A percentile compares a stretch with the other conserved stretches of the same genome.
phyloP scores from a whole-genome alignment of 2,888 invertebrate species.

The Eledona agricola region DNA sequence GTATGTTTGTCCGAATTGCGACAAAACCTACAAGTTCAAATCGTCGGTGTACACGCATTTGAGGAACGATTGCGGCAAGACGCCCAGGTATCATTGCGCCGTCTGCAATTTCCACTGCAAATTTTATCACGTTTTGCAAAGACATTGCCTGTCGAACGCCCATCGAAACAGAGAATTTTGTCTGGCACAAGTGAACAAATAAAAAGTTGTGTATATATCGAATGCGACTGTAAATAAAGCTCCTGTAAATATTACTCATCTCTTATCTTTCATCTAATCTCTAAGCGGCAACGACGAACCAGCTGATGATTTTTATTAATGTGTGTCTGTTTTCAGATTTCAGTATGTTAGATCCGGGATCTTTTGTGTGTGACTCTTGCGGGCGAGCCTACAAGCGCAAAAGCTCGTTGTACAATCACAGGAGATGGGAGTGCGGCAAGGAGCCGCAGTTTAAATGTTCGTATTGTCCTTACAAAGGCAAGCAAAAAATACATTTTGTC shows the following conservation, averaged over 20 bases:
- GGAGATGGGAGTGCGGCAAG: constrained; percentile 49
- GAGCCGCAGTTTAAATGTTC: constrained; percentile 49
- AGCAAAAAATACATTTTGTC: constrained; percentile 58
- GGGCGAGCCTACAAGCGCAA: constrained; percentile 79
- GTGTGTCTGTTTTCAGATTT: constrained; percentile 25
- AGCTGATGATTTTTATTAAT: constrained; percentile 22
- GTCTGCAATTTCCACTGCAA: constrained; percentile 52
- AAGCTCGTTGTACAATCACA: constrained; percentile 67
- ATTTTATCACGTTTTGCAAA: constrained; percentile 51
- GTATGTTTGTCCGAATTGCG: constrained; percentile 70
- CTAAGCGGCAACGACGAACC: background rate
- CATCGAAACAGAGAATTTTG: constrained; percentile 34
- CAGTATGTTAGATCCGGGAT: constrained; percentile 25
- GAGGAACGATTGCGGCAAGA: constrained; percentile 73
- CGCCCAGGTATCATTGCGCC: constrained; percentile 50
- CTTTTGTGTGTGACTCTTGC: constrained; percentile 69
- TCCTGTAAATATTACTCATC: constrained; percentile 34
- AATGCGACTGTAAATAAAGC: constrained; percentile 36
- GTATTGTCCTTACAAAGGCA: constrained; percentile 56
- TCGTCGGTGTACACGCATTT: constrained; percentile 78
- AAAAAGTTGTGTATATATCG: constrained; percentile 11
- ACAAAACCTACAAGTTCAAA: constrained; percentile 80
- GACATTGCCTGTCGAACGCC: constrained; percentile 47
- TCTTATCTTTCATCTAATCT: constrained; percentile 19
- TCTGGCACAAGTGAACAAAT: constrained; percentile 11